These are phyloP conservation scores for Fistularia tabacaria DNA, from an alignment of 2,797 vertebrate species.

Conservation along the genomic window DNA sequence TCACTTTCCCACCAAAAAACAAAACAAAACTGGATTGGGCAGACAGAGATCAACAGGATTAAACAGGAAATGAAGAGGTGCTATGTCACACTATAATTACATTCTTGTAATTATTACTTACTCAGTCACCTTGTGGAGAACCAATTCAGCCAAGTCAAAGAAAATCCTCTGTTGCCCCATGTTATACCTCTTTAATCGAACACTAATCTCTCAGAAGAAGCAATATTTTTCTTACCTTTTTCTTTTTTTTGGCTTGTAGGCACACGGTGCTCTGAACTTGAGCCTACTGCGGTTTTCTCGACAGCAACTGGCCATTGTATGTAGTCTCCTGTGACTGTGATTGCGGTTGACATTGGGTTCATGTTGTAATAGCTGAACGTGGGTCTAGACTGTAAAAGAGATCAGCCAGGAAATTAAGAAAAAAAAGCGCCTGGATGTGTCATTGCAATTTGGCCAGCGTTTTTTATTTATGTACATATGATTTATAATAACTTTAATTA, in stretches of 20 bases:
- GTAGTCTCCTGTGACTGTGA: conserved; percentile 61
- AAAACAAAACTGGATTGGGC: no score
- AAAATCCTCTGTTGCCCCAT: conserved; percentile 66
- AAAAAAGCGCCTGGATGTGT: conserved; percentile 33
- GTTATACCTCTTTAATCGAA: conserved; percentile 67
- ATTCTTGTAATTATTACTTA: conserved; percentile 11
- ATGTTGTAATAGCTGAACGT: conserved; percentile 47
- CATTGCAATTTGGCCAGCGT: conserved; percentile 17
- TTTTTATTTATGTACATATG: conserved; percentile 47
- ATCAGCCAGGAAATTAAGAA: conserved; percentile 48
- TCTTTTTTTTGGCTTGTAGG: conserved; percentile 47
- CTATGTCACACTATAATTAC: no score
- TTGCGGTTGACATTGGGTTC: conserved; percentile 60
- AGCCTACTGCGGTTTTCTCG: conserved; percentile 56
- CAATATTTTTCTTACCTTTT: conserved; percentile 75
- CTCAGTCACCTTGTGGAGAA: conserved; percentile 42
- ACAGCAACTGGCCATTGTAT: conserved; percentile 51
- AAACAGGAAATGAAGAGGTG: no score
- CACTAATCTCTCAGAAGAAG: conserved; percentile 69
- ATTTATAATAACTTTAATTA: conserved; percentile 45
- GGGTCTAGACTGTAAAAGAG: conserved; percentile 30
- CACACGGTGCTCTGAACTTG: conserved; percentile 33
- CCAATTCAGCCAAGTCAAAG: conserved; percentile 59
- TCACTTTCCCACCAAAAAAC: no score
- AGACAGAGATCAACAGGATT: no score